Conservation (phyloP, 2,888 invertebrate species). For the Xestia rhomboidea region DNA sequence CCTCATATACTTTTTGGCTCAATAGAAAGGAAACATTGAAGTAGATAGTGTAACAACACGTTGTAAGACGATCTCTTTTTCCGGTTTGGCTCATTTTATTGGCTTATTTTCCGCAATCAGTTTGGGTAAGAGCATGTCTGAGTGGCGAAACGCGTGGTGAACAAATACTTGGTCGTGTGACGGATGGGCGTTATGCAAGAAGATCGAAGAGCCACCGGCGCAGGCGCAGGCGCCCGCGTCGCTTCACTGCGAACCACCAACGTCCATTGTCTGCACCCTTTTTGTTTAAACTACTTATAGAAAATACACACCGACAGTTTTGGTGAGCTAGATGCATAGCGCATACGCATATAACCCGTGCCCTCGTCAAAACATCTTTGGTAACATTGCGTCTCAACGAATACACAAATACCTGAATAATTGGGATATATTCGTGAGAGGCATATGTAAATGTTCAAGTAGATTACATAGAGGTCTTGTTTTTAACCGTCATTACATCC, state of each 20-base stretch:
- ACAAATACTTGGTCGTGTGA: conserved; percentile 68
- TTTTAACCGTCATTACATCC: conserved; percentile 66
- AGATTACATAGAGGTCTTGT: conserved; percentile 34
- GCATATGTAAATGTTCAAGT: conserved; percentile 43
- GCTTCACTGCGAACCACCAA: conserved; percentile 8
- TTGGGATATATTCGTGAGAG: conserved; percentile 54
- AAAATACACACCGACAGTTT: conserved; percentile 38
- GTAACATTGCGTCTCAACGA: conserved; percentile 33
- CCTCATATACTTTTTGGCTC: background rate
- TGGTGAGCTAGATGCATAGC: conserved; percentile 34
- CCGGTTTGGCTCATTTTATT: conserved; percentile 77
- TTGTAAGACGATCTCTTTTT: conserved; percentile 71
- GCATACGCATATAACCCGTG: conserved; percentile 39
- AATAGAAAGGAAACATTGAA: conserved; percentile 24
- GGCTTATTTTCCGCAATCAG: conserved; percentile 81
- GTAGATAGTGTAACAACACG: conserved; percentile 46
- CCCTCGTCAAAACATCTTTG: conserved; percentile 47
- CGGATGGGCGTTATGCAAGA: conserved; percentile 76
- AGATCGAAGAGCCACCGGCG: conserved; percentile 60
- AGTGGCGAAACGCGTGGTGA: conserved; percentile 78
- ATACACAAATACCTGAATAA: conserved; percentile 54
- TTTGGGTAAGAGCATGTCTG: conserved; percentile 82
- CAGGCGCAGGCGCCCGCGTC: background rate
- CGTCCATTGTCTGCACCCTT: conserved; percentile 30
- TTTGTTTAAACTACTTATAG: conserved; percentile 28